Evolutionary conservation across 2,888 invertebrate species (phyloP).

Genomic region (Sphaerophoria rueppellii): DNA sequence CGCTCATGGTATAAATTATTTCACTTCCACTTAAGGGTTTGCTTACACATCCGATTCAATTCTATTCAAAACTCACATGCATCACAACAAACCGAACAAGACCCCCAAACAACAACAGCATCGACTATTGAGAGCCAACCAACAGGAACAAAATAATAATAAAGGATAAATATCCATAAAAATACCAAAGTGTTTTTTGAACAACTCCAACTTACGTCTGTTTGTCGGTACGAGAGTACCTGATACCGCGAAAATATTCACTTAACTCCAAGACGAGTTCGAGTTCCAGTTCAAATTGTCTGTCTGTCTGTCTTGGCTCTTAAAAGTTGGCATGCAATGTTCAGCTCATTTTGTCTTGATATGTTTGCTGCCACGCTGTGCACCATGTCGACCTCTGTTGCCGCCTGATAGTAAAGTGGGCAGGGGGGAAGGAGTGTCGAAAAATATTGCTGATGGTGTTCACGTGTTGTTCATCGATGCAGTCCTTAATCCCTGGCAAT

Average conservation of each 20-base stretch:
- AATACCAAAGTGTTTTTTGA: conserved; percentile 41
- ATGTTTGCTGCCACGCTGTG: neutral
- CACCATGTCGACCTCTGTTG: neutral
- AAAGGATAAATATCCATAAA: conserved; percentile 39
- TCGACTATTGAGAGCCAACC: neutral
- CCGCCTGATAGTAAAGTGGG: neutral
- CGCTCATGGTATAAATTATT: conserved; percentile 16
- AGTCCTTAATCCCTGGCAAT: neutral
- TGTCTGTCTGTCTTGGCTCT: conserved; percentile 16
- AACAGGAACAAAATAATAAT: neutral
- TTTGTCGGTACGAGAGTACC: neutral
- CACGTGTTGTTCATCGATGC: conserved; percentile 1
- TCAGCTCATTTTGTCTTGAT: conserved; percentile 21
- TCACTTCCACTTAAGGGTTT: conserved; percentile 26
- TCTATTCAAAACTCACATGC: conserved; percentile 30
- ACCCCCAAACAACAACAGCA: neutral
- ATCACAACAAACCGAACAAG: conserved; percentile 8
- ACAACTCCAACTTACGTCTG: neutral
- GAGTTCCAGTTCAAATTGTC: neutral
- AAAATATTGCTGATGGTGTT: neutral
- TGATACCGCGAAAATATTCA: conserved; percentile 12
- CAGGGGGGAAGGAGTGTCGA: neutral
- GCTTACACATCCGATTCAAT: conserved; percentile 34
- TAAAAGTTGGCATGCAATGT: conserved; percentile 7
- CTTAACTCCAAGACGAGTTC: neutral